Conservation (phyloP, 2,797 vertebrate genomes). For the Gymnothorax reevesii region DNA sequence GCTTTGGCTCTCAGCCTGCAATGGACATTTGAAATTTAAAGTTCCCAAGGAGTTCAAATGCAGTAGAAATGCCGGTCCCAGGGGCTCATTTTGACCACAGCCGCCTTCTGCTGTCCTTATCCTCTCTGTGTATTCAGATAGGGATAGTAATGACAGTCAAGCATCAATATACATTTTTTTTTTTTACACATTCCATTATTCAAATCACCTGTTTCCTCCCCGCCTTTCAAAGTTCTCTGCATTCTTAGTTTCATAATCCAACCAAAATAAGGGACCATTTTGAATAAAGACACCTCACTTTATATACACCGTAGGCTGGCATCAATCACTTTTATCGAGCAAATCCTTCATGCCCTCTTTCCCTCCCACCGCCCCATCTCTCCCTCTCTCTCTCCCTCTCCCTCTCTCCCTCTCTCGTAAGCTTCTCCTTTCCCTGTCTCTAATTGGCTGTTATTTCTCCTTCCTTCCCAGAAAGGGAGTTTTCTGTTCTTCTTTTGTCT, state of each 20-base stretch:
- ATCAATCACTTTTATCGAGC: constrained; percentile 45
- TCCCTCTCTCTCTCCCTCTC: constrained; percentile 40
- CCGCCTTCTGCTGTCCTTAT: not conserved
- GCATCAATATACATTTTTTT: not conserved
- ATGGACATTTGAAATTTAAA: not conserved
- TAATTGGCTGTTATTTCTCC: constrained; percentile 69
- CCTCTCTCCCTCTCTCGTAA: constrained; percentile 29
- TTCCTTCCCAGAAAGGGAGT: constrained; percentile 56
- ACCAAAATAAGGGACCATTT: not conserved
- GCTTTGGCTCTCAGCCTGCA: constrained; percentile 6
- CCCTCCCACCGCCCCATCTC: constrained; percentile 32
- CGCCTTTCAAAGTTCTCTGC: not conserved
- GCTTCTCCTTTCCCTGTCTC: constrained; percentile 50
- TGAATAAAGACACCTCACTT: not conserved
- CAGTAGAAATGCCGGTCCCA: not conserved
- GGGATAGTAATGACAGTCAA: not conserved
- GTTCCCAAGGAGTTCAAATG: not conserved
- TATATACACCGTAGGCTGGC: constrained; percentile 45
- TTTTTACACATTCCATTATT: not conserved
- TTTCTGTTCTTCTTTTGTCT: constrained; percentile 60
- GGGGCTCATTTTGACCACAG: not conserved
- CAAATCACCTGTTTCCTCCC: not conserved
- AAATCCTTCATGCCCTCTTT: constrained; percentile 6
- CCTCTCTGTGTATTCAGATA: not conserved
- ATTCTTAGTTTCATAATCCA: not conserved